phyloP scores from a whole-genome alignment of 1,140 invertebrate species.

The Aphaenogaster rudis region DNA sequence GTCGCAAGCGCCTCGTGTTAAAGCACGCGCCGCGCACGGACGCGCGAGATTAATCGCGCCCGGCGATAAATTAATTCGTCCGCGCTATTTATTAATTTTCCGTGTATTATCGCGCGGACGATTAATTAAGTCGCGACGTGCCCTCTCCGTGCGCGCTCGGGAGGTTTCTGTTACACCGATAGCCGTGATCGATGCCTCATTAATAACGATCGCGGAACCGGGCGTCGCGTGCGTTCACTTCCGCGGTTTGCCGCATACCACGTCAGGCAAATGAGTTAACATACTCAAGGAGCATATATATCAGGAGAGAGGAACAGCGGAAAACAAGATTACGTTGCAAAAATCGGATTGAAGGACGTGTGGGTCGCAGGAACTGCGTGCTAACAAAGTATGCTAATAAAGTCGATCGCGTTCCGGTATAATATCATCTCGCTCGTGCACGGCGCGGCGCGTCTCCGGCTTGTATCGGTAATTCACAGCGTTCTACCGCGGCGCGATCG shows the following conservation, averaged over 20 bases:
- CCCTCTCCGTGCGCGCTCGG: neutral
- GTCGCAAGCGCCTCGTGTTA: neutral
- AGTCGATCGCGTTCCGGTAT: neutral
- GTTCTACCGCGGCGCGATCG: conserved; percentile 32
- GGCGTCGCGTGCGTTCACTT: neutral
- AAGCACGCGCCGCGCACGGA: neutral
- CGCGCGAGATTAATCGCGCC: conserved; percentile 34
- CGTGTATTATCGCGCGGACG: neutral
- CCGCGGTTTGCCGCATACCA: neutral
- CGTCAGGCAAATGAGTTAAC: neutral
- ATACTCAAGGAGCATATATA: neutral
- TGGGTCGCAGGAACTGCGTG: conserved; percentile 15
- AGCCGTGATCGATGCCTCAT: neutral
- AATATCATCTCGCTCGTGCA: conserved; percentile 13
- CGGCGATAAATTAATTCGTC: conserved; percentile 14
- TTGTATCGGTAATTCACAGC: conserved; percentile 55
- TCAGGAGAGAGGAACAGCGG: neutral
- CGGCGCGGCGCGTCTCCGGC: conserved; percentile 51
- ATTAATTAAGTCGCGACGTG: conserved; percentile 45
- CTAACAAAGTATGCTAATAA: conserved; percentile 44
- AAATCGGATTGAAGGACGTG: conserved; percentile 16
- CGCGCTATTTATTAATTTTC: conserved; percentile 51
- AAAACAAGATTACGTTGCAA: conserved; percentile 35
- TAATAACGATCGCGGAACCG: conserved; percentile 11
- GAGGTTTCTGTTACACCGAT: neutral